Base-by-base conservation (phyloP, 2,113 vertebrate genomes). In the Callopanchax toddi region DNA sequence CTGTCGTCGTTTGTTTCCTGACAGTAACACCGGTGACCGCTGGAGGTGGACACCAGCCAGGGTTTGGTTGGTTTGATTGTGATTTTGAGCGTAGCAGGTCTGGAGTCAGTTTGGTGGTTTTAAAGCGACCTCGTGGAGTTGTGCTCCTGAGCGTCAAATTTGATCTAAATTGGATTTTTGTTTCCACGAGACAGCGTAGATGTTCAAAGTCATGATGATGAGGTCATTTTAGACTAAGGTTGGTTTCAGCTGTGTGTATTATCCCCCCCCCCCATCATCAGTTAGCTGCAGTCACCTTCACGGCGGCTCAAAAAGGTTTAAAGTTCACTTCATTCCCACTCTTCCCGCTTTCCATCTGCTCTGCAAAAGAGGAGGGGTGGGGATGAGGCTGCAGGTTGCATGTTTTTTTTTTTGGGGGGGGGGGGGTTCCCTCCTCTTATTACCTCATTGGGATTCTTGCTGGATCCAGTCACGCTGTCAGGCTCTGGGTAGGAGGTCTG, bases 381-480 rank as follows among this genome's bases (percentile, higher is more conserved):
- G 39, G 16, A 16, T 17, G 39, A 15, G 9, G 11, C 4, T 6
- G 34, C 34, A 8, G 8, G 11, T 11, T 13, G 3, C 36, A 21
- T n/a, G n/a, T n/a, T n/a, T n/a, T n/a, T n/a, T n/a, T n/a, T n/a
- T n/a, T n/a, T n/a, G n/a, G n/a, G n/a, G n/a, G n/a, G n/a, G n/a
- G n/a, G n/a, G n/a, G n/a, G n/a, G n/a, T n/a, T n/a, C n/a, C n/a
- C n/a, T n/a, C n/a, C 60, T 25, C 82, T 85, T 58, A 79, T 76
- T 73, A 74, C 73, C 83, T 89, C 71, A 85, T 86, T 79, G 74
- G 71, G 69, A 89, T 86, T 89, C 79, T 83, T 70, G 11, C 69
- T 79, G 77, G 68, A 83, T 85, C 74, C 78, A 78, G 79, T 85
- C 79, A 82, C 66, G 59, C 74, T 57, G 82, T 79, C 73, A 72